These are phyloP conservation scores for Brachionus manjavacas DNA, from an alignment of 1,140 invertebrate genomes.

Conservation along the genomic window DNA sequence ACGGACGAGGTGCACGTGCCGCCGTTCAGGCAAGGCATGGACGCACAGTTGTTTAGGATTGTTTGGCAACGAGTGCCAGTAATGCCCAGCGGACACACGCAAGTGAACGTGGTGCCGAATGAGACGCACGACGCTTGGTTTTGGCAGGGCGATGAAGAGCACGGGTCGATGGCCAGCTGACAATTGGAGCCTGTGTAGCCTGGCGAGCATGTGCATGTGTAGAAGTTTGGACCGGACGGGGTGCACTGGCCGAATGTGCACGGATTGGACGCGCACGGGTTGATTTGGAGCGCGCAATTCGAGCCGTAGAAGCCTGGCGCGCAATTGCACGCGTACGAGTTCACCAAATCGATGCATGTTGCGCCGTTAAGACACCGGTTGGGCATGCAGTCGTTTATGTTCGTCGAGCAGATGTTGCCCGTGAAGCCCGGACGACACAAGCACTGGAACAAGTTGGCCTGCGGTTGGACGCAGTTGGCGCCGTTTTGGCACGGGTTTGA, in stretches of 20 bases:
- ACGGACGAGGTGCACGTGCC: constrained; percentile 55
- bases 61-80: constrained; percentile 43
- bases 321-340: constrained; percentile 2
- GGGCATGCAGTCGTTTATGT: constrained; percentile 54
- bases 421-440: constrained; percentile 83
- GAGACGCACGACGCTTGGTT: constrained; percentile 43
- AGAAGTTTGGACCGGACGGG: constrained; percentile 71
- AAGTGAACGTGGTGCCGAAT: constrained; percentile 40
- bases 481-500: constrained; percentile 38
- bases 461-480: constrained; percentile 3
- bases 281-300: constrained; percentile 12
- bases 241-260: constrained; percentile 44
- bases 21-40: constrained; percentile 44
- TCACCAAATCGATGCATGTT: constrained; percentile 23
- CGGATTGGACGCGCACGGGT: constrained; percentile 11
- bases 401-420: constrained; percentile 78
- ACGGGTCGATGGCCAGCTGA: constrained; percentile 1
- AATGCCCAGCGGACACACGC: constrained; percentile 42
- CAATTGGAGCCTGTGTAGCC: constrained; percentile 40
- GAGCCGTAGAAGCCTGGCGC: neutral
- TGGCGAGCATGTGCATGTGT: constrained; percentile 59
- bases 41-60: constrained; percentile 43
- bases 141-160: constrained; percentile 43
- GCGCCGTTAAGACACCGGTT: constrained; percentile 46
- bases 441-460: constrained; percentile 58